Evolutionary conservation across 2,888 invertebrate species (phyloP), one percentile per base, ranked within the genome.

Genomic region (Dexiosoma caninum): DNA sequence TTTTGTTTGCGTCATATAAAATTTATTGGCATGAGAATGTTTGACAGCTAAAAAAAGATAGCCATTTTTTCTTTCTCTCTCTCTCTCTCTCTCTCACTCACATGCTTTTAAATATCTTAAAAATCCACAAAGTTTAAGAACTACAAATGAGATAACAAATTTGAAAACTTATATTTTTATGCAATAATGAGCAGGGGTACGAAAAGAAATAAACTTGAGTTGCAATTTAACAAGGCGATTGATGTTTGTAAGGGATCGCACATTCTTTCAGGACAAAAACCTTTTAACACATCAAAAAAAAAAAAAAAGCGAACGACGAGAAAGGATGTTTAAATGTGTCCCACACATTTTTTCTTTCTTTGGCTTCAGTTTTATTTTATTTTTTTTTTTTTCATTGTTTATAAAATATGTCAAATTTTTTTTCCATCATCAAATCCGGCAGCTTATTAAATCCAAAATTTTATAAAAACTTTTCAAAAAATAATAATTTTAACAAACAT

Each of bases 311-410:
- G 60, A 57, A 75, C 12, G 46, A 79, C 49, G 60, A 46, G 37
- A 76, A 80, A 66, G 59, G 74, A 64, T 79, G 78, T 69, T 59
- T 40, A 42, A 59, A 42, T 59, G 64, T 71, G 75, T 80, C 75
- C 75, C 80, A 80, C 80, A 76, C 77, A 62, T 64, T 76, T 57
- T 70, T 55, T 64, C 10, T 6, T 12, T 44, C n/a, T 46, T 35
- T n/a, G 6, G 6, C 10, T 2, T 27, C 2, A 7, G 5, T 44
- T 66, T 59, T 40, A 40, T 32, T 10, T 9, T 5, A 16, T 16
- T n/a, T 40, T 46, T 46, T 23, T 46, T 23, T 5, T 57, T 12
- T 32, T 14, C 16, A 46, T n/a, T n/a, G n/a, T n/a, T n/a, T n/a
- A 5, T 14, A 12, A 6, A 46, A 40, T 16, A 12, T 16, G 3